These are phyloP conservation scores for Syrista parreyssii DNA, from an alignment of 2,888 invertebrate genomes.

Conservation along the genomic window DNA sequence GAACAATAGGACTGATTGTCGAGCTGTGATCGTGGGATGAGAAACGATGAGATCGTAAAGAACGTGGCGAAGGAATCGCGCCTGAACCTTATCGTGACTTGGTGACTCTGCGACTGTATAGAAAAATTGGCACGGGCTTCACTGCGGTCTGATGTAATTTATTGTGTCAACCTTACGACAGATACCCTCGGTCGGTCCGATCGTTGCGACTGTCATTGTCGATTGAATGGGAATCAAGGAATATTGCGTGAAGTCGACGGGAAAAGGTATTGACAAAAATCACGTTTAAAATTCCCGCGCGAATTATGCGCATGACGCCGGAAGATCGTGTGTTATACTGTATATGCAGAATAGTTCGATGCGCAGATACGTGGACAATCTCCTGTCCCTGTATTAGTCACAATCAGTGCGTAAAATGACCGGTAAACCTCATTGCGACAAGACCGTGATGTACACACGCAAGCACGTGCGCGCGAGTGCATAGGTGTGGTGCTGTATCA, in stretches of 20 bases:
- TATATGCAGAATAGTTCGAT: not conserved
- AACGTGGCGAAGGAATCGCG: not conserved
- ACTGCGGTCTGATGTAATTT: not conserved
- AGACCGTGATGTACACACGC: not conserved
- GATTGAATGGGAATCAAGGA: not conserved
- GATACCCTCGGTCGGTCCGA: too few relatives aligned
- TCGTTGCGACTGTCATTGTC: too few relatives aligned
- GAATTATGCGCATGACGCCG: not conserved
- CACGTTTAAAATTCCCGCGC: not conserved
- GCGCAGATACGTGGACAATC: not conserved
- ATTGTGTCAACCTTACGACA: not conserved
- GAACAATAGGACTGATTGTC: not conserved
- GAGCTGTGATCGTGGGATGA: not conserved
- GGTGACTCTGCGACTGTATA: not conserved
- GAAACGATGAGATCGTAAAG: not conserved
- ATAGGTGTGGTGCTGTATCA: too few relatives aligned
- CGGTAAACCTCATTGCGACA: not conserved
- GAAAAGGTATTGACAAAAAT: too few relatives aligned
- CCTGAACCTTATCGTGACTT: not conserved
- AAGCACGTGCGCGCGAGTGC: too few relatives aligned
- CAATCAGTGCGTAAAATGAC: not conserved
- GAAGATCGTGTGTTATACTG: not conserved
- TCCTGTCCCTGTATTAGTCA: not conserved
- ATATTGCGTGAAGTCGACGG: not conserved
- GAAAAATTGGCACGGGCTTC: not conserved